Conservation (phyloP, 2,113 vertebrate species). For the Mus spicilegus region DNA sequence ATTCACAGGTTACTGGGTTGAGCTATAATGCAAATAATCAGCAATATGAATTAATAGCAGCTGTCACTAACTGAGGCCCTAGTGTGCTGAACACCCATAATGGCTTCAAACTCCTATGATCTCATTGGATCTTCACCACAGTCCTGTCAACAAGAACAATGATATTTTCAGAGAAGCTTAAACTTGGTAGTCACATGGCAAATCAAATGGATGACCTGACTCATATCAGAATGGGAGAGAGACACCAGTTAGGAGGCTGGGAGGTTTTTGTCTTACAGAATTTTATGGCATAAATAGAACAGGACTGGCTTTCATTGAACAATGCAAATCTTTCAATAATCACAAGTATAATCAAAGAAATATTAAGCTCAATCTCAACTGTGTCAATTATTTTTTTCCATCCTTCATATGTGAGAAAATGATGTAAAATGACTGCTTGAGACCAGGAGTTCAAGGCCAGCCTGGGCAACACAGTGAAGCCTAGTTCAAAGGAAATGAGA, state of each 20-base stretch:
- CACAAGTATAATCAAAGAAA: constrained; percentile 1
- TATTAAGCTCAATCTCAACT: not conserved
- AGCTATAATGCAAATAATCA: not conserved
- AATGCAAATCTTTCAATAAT: not conserved
- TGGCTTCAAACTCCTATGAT: not conserved
- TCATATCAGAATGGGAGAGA: not conserved
- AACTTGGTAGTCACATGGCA: not conserved
- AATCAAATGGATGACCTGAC: not conserved
- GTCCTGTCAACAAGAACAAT: not conserved
- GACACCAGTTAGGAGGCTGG: not conserved
- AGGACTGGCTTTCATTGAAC: not conserved
- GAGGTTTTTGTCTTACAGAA: not conserved
- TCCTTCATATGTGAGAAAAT: not conserved
- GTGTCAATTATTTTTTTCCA: not conserved
- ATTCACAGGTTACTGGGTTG: not conserved
- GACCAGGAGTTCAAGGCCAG: not conserved
- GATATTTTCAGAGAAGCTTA: not conserved
- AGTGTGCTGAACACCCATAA: not conserved
- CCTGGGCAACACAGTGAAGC: not conserved
- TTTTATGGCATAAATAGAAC: not conserved
- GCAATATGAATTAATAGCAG: not conserved
- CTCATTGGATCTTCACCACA: not conserved
- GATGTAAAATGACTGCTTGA: not conserved
- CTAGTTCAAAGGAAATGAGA: not conserved
- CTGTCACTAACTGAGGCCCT: not conserved